Evolutionary conservation across 2,888 invertebrate genomes (phyloP).

Genomic region (Oscheius sp.): DNA sequence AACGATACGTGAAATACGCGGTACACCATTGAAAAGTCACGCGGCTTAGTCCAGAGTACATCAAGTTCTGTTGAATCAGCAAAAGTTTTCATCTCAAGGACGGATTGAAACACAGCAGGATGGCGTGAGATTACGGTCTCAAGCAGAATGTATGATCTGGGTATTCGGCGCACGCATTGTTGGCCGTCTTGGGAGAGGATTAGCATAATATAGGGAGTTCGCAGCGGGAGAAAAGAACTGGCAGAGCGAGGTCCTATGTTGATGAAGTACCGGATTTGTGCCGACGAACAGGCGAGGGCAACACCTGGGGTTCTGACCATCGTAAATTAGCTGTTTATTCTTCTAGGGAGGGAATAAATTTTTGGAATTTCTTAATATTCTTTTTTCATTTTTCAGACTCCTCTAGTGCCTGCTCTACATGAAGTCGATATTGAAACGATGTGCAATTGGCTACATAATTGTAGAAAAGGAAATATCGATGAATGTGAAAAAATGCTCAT

Average conservation of each 20-base stretch:
- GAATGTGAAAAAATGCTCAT: neutral
- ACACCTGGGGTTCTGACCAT: conserved; percentile 1
- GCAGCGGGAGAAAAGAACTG: conserved; percentile 26
- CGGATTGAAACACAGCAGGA: conserved; percentile 8
- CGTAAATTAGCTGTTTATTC: neutral
- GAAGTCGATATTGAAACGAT: neutral
- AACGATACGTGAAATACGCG: conserved; percentile 23
- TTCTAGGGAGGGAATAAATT: neutral
- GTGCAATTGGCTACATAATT: neutral
- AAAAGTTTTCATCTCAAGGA: neutral
- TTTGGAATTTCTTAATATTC: neutral
- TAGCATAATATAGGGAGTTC: conserved; percentile 28
- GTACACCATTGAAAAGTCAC: neutral
- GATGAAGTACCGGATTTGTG: neutral
- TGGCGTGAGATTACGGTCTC: conserved; percentile 6
- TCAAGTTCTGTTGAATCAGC: too few species aligned
- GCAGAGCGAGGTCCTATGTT: conserved; percentile 1
- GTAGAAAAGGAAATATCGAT: conserved; percentile 7
- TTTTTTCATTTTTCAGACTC: conserved; percentile 6
- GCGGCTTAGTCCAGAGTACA: neutral
- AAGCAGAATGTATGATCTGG: conserved; percentile 9
- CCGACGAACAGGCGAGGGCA: neutral
- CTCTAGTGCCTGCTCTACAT: neutral
- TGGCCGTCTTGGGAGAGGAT: conserved; percentile 10
- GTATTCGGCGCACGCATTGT: conserved; percentile 19